Base-by-base conservation (phyloP, 1,140 invertebrate species). In the Drosophila paulistorum region DNA sequence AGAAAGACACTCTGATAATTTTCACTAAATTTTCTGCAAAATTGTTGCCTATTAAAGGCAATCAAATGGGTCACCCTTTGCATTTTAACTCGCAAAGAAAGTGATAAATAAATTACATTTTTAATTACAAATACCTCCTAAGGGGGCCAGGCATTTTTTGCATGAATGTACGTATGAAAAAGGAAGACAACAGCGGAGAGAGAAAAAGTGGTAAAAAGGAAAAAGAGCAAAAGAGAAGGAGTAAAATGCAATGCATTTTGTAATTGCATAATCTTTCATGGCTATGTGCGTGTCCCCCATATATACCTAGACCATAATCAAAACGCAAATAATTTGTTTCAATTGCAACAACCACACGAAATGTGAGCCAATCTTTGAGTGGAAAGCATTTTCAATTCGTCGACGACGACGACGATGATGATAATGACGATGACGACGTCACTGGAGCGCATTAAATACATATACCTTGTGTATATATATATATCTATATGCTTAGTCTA, bases 241-340 rank as follows among this genome's bases (percentile, higher is more conserved):
- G 30, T 30, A 30, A 39, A 30, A 41, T 26, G 35, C 68, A 75
- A 20, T 75, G 73, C 65, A 68, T 75, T 59, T 68, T 63, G 20
- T 51, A 42, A 64, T 76, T 76, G 75, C 72, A 75, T 76, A 77
- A 74, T 73, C 9, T 14, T 23, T 33, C 30, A 33, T 55, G 42
- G 30, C 13, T 37, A 51, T 62, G 30, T 70, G 66, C 54, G 45
- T 62, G 33, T 66, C 42, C 45, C 45, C 17, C 17, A 39, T 60
- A 45, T 30, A 30, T 62, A 63, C 67, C 26, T 54, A 65, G 67
- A 45, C 67, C 61, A 41, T 67, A 67, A 71, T 81, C 77, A 77
- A 84, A 81, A 81, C 54, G 70, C 78, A 86, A 82, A 85, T 86
- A 82, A 85, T 76, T 82, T 86, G 79, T 81, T 86, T 45, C 81